Percentiles rank a stretch among this genome's conserved stretches.
phyloP scores from a whole-genome alignment of 2,888 invertebrate species.

The Cremastinae sp. region DNA sequence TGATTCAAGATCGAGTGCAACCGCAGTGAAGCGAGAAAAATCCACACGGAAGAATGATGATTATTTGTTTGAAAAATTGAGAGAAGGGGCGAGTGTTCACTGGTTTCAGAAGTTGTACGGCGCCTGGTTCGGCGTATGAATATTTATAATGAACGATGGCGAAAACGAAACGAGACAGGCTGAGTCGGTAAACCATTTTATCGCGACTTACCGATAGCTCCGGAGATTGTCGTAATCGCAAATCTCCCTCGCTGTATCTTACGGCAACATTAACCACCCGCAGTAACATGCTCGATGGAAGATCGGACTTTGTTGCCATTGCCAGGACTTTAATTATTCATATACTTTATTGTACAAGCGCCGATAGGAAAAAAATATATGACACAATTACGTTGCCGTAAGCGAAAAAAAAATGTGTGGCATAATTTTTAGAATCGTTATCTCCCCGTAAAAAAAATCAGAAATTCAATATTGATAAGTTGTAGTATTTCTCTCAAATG shows the following conservation, averaged over 20 bases:
- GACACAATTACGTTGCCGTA: too few relatives aligned
- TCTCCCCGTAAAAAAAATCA: too few relatives aligned
- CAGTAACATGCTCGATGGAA: slow-evolving; percentile 27
- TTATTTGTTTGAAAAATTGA: slow-evolving; percentile 33
- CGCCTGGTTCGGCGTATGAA: slow-evolving; percentile 32
- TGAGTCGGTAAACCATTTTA: slow-evolving; percentile 38
- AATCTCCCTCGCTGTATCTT: slow-evolving; percentile 23
- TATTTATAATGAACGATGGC: slow-evolving; percentile 51
- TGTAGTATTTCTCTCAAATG: too few relatives aligned
- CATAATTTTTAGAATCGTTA: too few relatives aligned
- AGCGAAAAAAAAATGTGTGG: too few relatives aligned
- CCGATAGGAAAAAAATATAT: slow-evolving; percentile 3
- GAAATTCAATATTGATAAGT: too few relatives aligned
- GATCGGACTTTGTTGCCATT: slow-evolving; percentile 25
- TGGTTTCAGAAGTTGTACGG: slow-evolving; percentile 24
- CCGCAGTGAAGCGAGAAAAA: slow-evolving; percentile 20
- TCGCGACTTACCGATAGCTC: slow-evolving; percentile 43
- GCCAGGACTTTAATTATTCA: slow-evolving; percentile 42
- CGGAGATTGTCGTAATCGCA: slow-evolving; percentile 54
- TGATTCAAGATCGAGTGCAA: slow-evolving; percentile 60
- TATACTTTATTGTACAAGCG: slow-evolving; percentile 43
- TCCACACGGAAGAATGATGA: slow-evolving; percentile 23
- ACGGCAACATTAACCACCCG: slow-evolving; percentile 8
- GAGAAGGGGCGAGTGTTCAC: neutral
- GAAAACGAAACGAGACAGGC: slow-evolving; percentile 39